Evolutionary conservation across 2,113 vertebrate genomes (phyloP).

Genomic region (Ammospiza nelsoni): DNA sequence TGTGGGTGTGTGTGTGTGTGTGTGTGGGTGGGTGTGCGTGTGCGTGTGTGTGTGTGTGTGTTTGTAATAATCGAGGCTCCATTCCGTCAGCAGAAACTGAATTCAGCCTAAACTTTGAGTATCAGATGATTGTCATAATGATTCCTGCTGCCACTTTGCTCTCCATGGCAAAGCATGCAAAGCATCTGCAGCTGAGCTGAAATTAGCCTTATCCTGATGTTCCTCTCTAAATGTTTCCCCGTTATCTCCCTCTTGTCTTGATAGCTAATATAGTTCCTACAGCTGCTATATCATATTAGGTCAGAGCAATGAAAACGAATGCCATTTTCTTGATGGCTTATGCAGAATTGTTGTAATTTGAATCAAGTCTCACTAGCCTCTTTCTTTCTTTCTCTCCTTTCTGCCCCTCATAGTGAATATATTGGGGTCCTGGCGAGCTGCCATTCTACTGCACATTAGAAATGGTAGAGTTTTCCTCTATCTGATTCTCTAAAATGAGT

Average conservation of each 20-base stretch:
- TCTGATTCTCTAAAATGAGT: slow-evolving; percentile 90
- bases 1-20: too few species aligned
- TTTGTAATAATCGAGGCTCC: background rate
- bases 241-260: slow-evolving; percentile 77
- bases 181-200: slow-evolving; percentile 11
- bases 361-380: slow-evolving; percentile 71
- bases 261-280: slow-evolving; percentile 74
- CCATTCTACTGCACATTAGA: slow-evolving; percentile 86
- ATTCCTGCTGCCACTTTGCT: slow-evolving; percentile 31
- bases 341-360: slow-evolving; percentile 84
- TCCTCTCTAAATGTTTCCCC: slow-evolving; percentile 49
- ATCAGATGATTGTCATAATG: slow-evolving; percentile 39
- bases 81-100: slow-evolving; percentile 25
- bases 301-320: slow-evolving; percentile 78
- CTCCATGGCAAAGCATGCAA: background rate
- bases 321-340: slow-evolving; percentile 79
- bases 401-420: slow-evolving; percentile 71
- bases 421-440: slow-evolving; percentile 77
- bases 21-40: too few species aligned
- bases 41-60: too few species aligned
- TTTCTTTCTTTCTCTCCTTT: slow-evolving; percentile 55
- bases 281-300: slow-evolving; percentile 76
- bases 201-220: slow-evolving; percentile 59
- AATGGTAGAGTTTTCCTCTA: slow-evolving; percentile 86
- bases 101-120: slow-evolving; percentile 33